Evolutionary conservation across 2,797 vertebrate species (phyloP), one percentile per base, ranked within the genome.

Genomic region (Emys orbicularis): DNA sequence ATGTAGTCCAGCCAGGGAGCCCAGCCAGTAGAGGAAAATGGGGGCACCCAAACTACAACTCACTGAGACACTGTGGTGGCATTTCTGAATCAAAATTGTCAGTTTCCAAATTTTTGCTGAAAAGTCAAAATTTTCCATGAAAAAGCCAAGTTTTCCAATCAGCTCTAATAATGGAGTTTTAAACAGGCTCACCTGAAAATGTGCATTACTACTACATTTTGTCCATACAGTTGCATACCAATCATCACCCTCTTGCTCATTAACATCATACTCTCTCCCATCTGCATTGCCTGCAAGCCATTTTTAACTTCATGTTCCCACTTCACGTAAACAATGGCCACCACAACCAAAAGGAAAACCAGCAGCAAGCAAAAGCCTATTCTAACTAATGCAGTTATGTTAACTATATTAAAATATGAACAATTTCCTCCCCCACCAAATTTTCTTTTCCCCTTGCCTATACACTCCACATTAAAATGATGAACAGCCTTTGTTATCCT

Each of bases 391-490:
- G 89, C 81, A 96, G 93, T 97, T 93, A 96, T n/a, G 89, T 84
- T 94, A 96, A 95, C 91, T 95, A 79, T 84, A 95, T 96, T 96
- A 96, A 95, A 84, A 90, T 94, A 96, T 95, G 91, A 97, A 95
- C 92, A 94, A 95, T 97, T 95, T 97, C 94, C 89, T 95, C 93
- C 83, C 95, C 95, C 95, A 95, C 95, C 96, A 76, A 94, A 94
- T 94, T 94, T 96, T 95, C 90, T 94, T 97, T 97, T 97, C 92
- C 95, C 91, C 92, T 93, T 49, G 12, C 41, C 89, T 97, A 94
- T 72, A 95, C 8, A 37, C 25, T 95, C 96, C 3, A 96, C 95
- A 47, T 96, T 94, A 88, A 81, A 88, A 93, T 86, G 79, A 76
- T 95, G 97, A 97, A 83, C 81, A 83, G 6, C 16, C 88, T 97